A percentile compares a stretch with the other conserved stretches of the same genome.
Evolutionary conservation across 2,113 vertebrate species (phyloP).

Genomic region (Nettapus auritus): DNA sequence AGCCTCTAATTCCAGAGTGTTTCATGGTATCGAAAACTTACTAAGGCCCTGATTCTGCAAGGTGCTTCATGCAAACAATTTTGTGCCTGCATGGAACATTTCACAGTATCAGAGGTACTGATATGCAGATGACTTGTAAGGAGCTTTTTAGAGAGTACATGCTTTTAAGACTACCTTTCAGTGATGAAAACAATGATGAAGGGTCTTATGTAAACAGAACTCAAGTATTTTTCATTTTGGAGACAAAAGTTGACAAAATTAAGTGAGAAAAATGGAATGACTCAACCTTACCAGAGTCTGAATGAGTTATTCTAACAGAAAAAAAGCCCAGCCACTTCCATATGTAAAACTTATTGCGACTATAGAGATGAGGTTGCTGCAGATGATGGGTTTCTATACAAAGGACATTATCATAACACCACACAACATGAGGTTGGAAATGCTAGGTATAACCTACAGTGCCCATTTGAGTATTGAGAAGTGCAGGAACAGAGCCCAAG

Average conservation of each 20-base stretch:
- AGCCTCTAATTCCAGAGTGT: conserved; percentile 25
- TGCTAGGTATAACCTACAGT: conserved; percentile 75
- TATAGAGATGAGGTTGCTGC: conserved; percentile 71
- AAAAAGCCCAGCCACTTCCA: conserved; percentile 64
- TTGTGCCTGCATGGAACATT: conserved; percentile 54
- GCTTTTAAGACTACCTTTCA: conserved; percentile 39
- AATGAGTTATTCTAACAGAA: conserved; percentile 63
- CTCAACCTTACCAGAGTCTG: conserved; percentile 56
- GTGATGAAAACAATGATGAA: conserved; percentile 36
- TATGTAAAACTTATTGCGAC: conserved; percentile 66
- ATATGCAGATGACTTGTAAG: conserved; percentile 40
- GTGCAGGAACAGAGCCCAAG: conserved; percentile 75
- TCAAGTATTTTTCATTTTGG: conserved; percentile 46
- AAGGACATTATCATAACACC: conserved; percentile 73
- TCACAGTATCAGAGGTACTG: conserved; percentile 53
- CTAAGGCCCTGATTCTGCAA: conserved; percentile 61
- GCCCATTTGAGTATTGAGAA: conserved; percentile 76
- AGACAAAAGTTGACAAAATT: conserved; percentile 62
- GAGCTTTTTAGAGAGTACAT: conserved; percentile 38
- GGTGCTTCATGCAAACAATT: conserved; percentile 59
- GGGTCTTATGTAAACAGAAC: conserved; percentile 55
- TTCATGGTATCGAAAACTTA: conserved; percentile 8
- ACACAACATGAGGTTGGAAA: conserved; percentile 76
- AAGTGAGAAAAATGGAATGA: conserved; percentile 67
- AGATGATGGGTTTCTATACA: conserved; percentile 72